phyloP scores from a whole-genome alignment of 2,797 vertebrate genomes.

The Enteromius mattozi region DNA sequence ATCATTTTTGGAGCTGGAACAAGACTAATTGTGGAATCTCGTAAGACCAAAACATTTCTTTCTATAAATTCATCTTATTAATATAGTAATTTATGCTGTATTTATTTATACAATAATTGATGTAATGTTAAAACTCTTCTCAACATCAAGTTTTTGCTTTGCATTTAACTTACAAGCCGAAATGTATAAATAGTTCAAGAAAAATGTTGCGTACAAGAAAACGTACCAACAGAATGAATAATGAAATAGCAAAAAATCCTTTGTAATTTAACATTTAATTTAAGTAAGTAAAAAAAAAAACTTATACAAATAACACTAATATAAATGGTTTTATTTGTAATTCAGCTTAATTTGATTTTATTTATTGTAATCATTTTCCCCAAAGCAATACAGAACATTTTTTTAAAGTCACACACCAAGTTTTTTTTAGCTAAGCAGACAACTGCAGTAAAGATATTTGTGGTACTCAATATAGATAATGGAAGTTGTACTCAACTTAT shows the following conservation, averaged over 20 bases:
- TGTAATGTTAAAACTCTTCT: not conserved
- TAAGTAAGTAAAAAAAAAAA: not conserved
- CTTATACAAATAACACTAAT: too few species aligned
- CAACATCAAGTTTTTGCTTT: not conserved
- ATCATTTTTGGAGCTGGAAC: constrained; percentile 40
- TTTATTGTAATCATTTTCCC: not conserved
- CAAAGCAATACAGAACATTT: not conserved
- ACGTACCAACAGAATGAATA: not conserved
- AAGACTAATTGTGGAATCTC: constrained; percentile 31
- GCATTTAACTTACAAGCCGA: not conserved
- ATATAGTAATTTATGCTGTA: not conserved
- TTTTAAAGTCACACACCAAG: not conserved
- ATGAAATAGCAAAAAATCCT: not conserved
- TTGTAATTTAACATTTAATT: not conserved
- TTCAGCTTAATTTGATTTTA: not conserved
- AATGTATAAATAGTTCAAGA: not conserved
- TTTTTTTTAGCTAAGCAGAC: constrained; percentile 1
- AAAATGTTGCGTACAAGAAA: not conserved
- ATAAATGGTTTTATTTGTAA: not conserved
- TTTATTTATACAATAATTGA: not conserved
- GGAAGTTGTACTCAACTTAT: constrained; percentile 45
- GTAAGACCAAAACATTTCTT: constrained; percentile 25
- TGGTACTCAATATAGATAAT: constrained; percentile 3
- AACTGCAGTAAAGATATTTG: constrained; percentile 41
- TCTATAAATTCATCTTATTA: not conserved